Percentiles rank a stretch among this genome's conserved stretches.
These are phyloP conservation scores for Phylloscopus collybita DNA, from an alignment of 2,797 vertebrate species.

Conservation along the genomic window DNA sequence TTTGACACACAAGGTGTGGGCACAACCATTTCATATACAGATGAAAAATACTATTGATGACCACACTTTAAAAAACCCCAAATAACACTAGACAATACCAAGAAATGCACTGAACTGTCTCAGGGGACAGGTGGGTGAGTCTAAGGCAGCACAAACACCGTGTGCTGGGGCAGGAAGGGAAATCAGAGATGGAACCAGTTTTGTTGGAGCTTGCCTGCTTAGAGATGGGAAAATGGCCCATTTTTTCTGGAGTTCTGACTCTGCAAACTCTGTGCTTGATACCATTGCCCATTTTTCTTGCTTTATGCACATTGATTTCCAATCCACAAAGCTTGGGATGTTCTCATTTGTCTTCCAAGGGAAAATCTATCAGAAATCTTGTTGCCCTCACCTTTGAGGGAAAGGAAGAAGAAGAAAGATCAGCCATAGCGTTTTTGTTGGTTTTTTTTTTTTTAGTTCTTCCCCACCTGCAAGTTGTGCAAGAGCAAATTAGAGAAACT, in stretches of 20 bases:
- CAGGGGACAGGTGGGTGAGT: neutral
- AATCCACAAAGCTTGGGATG: neutral
- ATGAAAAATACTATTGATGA: neutral
- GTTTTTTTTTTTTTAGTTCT: too few species aligned
- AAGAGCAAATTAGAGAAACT: neutral
- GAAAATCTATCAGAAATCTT: slow-evolving; percentile 3
- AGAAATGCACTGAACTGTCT: neutral
- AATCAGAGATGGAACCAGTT: neutral
- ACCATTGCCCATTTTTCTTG: slow-evolving; percentile 27
- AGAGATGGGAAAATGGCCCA: neutral
- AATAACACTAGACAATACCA: neutral
- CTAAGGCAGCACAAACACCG: accelerated
- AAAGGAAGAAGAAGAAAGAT: neutral
- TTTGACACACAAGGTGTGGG: too few species aligned
- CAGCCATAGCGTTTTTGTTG: neutral
- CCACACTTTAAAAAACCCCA: accelerated
- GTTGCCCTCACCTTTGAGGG: neutral
- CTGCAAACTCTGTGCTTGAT: neutral
- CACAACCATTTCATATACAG: neutral
- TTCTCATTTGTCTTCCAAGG: slow-evolving; percentile 39
- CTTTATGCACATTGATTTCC: slow-evolving; percentile 42
- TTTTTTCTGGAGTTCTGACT: neutral
- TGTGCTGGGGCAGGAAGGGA: neutral
- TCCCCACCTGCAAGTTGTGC: neutral
- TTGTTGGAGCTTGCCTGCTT: neutral